These are phyloP conservation scores for Burhinus oedicnemus DNA, from an alignment of 2,113 vertebrate genomes.

Conservation along the genomic window DNA sequence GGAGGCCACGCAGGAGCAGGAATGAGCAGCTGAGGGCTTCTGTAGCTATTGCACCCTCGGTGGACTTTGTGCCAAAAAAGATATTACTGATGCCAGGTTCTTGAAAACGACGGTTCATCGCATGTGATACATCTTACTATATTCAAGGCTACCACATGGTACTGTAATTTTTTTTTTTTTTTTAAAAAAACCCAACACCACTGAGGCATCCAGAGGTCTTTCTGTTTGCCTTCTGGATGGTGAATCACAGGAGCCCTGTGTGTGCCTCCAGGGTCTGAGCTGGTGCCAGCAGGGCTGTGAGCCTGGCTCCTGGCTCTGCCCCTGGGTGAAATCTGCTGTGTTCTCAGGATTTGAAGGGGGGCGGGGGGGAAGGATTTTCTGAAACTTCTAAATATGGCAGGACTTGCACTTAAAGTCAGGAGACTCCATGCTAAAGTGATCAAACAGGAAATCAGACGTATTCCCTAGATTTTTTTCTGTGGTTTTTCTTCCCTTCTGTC, in stretches of 20 bases:
- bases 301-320: background rate
- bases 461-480: background rate
- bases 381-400: background rate
- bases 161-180: background rate
- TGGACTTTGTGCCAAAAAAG: background rate
- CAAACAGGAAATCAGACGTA: background rate
- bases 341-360: background rate
- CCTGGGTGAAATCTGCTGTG: background rate
- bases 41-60: background rate
- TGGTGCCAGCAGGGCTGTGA: background rate
- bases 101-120: background rate
- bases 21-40: background rate
- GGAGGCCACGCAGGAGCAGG: background rate
- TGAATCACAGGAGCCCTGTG: background rate
- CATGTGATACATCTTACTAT: fast-evolving
- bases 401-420: background rate
- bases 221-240: background rate
- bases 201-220: background rate
- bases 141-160: background rate
- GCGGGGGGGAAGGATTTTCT: background rate
- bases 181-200: background rate
- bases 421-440: background rate
- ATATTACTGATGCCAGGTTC: background rate
- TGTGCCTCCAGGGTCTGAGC: background rate
- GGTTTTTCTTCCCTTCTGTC: background rate